Base-by-base conservation (phyloP, 2,113 vertebrate genomes). In the Stegostoma tigrinum region DNA sequence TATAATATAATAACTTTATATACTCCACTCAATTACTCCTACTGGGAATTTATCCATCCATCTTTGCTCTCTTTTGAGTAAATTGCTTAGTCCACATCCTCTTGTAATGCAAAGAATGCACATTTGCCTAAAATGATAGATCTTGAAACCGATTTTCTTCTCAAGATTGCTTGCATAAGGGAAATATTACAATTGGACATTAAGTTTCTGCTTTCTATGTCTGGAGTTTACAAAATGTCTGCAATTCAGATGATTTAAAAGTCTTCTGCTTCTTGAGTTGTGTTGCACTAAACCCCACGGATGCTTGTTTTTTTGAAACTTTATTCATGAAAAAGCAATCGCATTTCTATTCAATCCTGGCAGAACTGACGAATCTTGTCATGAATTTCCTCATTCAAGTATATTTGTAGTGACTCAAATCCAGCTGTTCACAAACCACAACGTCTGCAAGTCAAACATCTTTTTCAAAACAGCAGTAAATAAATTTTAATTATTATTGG, bases 131-230 rank as follows among this genome's bases (percentile, higher is more conserved):
- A 86, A 48, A 24, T 86, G 21, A 24, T 48, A 5, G 19, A 45
- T 21, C 24, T 86, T 27, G 6, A 48, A 86, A 21, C 6, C 21
- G 23, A 86, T 48, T 86, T 86, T 86, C 83, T 23, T 17, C 45
- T 24, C 42, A 48, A 24, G 21, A 24, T 48, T 48, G 42, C 42
- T 7, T 86, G 83, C 83, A 45, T 48, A 86, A 21, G 23, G 83
- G 42, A 86, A 86, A 48, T 86, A 86, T 86, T 80, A 80, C n/a
- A 86, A 86, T 86, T 86, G 42, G n/a, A 23, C 42, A 45, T 86
- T 42, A 86, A 24, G 83, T 23, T 24, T 2, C 38, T 48, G 42
- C 38, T 45, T 86, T 86, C 42, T 45, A 45, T 45, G 23, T 86
- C 42, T 48, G 19, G 83, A 45, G 83, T 24, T 48, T 86, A 48